These are phyloP conservation scores for Epinephelus coioides DNA, from an alignment of 2,797 vertebrate species.

Conservation along the genomic window DNA sequence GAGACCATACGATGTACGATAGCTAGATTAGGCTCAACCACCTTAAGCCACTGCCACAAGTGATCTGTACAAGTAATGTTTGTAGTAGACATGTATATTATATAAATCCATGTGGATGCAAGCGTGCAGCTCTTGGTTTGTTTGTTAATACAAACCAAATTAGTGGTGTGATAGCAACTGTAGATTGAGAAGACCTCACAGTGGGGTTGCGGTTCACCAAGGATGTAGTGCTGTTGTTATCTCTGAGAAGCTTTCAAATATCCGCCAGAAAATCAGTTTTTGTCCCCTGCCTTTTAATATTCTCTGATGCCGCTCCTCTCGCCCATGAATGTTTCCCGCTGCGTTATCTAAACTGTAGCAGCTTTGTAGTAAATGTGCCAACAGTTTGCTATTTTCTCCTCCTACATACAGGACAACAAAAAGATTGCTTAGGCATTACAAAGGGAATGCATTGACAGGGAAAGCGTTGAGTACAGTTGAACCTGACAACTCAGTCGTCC, in stretches of 20 bases:
- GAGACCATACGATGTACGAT: too few species aligned
- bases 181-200: neutral
- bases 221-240: neutral
- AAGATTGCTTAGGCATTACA: constrained; percentile 34
- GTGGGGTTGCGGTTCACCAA: neutral
- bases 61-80: too few species aligned
- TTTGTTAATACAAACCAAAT: constrained; percentile 21
- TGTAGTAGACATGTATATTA: too few species aligned
- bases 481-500: constrained; percentile 45
- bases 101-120: neutral
- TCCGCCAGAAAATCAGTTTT: constrained; percentile 18
- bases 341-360: constrained; percentile 44
- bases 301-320: constrained; percentile 17
- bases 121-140: neutral
- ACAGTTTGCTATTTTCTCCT: constrained; percentile 7
- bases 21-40: too few species aligned
- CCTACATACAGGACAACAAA: constrained; percentile 41
- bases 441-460: constrained; percentile 33
- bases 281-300: constrained; percentile 19
- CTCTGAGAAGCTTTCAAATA: constrained; percentile 13
- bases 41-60: too few species aligned
- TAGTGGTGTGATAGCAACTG: neutral
- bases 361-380: constrained; percentile 54
- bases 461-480: constrained; percentile 29
- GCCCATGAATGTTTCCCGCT: constrained; percentile 15